Conservation (phyloP, 2,888 invertebrate species). For the Liodrosophila aerea region DNA sequence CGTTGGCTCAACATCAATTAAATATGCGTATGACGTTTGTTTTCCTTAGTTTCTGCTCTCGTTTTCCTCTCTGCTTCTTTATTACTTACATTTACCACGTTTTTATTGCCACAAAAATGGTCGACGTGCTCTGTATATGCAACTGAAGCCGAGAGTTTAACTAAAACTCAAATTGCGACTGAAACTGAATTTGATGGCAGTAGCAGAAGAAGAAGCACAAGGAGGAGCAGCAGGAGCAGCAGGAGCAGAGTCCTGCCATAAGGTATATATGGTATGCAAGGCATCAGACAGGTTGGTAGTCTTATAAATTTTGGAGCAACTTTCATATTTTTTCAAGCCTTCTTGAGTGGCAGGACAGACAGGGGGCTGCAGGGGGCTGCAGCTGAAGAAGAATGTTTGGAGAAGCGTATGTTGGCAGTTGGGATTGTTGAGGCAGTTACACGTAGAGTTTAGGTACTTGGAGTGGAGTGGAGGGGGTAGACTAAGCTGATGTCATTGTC, state of each 20-base stretch:
- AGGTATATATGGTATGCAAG: background rate
- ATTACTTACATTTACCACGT: slow-evolving; percentile 46
- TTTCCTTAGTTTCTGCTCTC: slow-evolving; percentile 19
- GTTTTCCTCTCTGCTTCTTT: background rate
- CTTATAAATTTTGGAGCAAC: slow-evolving; percentile 74
- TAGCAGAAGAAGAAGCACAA: slow-evolving; percentile 1
- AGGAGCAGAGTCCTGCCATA: slow-evolving; percentile 3
- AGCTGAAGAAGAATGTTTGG: background rate
- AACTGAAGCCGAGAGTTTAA: slow-evolving; percentile 36
- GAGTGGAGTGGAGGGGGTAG: too few relatives aligned
- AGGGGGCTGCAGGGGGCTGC: background rate
- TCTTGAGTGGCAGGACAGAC: slow-evolving; percentile 15
- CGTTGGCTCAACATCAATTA: slow-evolving; percentile 61
- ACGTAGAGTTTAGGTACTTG: too few relatives aligned
- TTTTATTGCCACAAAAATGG: slow-evolving; percentile 60
- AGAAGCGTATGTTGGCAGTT: background rate
- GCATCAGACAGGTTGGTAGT: slow-evolving; percentile 28
- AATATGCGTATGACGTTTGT: slow-evolving; percentile 67
- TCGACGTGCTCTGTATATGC: slow-evolving; percentile 62
- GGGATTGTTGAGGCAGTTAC: too few relatives aligned
- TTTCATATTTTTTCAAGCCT: slow-evolving; percentile 71
- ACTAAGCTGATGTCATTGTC: slow-evolving; percentile 29
- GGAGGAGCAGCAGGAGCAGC: slow-evolving; percentile 4
- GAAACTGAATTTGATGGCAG: slow-evolving; percentile 29
- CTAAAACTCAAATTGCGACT: slow-evolving; percentile 24